phyloP scores from a whole-genome alignment of 2,113 vertebrate genomes.

The Baryphthengus martii region DNA sequence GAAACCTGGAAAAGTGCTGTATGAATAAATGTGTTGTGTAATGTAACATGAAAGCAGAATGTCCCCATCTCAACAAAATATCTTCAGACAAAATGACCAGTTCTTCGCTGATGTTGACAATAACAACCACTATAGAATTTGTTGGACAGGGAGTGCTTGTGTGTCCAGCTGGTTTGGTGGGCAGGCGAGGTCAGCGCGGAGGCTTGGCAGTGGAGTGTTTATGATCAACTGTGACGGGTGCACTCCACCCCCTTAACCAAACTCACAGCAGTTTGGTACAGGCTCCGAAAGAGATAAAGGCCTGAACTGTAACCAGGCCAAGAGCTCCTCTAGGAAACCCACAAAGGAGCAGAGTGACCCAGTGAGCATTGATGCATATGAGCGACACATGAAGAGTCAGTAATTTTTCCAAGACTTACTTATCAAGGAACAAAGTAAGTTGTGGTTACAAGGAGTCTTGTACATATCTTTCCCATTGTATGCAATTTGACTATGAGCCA shows the following conservation, averaged over 20 bases:
- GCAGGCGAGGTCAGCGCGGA: fast-evolving
- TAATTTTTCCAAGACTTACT: neutral
- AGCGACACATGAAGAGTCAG: neutral
- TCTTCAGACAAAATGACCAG: neutral
- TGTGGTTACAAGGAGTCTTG: too few species aligned
- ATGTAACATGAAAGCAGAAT: neutral
- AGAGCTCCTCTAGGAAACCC: neutral
- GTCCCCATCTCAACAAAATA: neutral
- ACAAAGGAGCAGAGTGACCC: neutral
- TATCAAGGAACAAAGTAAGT: neutral
- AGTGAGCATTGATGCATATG: neutral
- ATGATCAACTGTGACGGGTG: neutral
- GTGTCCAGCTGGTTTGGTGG: neutral
- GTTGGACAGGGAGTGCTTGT: fast-evolving
- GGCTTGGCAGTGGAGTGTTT: too few species aligned
- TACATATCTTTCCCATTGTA: neutral
- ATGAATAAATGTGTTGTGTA: neutral
- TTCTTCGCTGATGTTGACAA: neutral
- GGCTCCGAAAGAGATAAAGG: neutral
- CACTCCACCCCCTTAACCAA: neutral
- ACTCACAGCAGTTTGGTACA: too few species aligned
- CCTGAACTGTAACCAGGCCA: neutral
- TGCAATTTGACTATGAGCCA: neutral
- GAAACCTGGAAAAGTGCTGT: neutral
- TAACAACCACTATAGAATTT: neutral